These are phyloP conservation scores for Eristalis arbustorum DNA, from an alignment of 2,888 invertebrate species.

Conservation along the genomic window DNA sequence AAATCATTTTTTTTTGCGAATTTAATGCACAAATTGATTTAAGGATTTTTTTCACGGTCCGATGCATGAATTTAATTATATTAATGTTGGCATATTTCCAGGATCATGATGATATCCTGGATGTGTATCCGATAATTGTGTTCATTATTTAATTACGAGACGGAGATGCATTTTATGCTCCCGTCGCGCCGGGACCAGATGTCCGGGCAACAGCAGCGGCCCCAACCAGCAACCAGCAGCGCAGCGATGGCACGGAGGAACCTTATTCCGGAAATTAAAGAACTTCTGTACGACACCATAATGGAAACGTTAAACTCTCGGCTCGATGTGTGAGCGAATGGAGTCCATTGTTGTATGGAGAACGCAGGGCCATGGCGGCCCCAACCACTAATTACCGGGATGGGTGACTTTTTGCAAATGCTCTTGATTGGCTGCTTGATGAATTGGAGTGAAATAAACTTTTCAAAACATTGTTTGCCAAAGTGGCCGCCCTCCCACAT, in stretches of 20 bases:
- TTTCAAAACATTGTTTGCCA: conserved; percentile 46
- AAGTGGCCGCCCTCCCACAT: neutral
- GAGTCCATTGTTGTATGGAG: neutral
- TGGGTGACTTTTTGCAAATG: conserved; percentile 49
- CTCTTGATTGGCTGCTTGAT: conserved; percentile 36
- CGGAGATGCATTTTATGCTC: conserved; percentile 12
- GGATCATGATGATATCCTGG: conserved; percentile 60
- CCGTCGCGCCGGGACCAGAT: neutral
- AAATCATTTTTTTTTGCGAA: conserved; percentile 17
- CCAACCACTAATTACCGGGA: conserved; percentile 55
- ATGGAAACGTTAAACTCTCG: conserved; percentile 29
- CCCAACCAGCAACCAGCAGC: too few relatives aligned
- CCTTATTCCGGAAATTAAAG: neutral
- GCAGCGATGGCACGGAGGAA: neutral
- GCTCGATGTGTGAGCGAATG: neutral
- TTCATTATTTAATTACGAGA: conserved; percentile 62
- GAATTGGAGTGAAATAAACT: conserved; percentile 54
- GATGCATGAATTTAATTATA: conserved; percentile 66
- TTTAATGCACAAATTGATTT: conserved; percentile 55
- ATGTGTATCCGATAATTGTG: conserved; percentile 61
- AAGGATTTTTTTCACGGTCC: conserved; percentile 51
- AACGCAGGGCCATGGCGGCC: neutral
- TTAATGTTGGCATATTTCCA: conserved; percentile 66
- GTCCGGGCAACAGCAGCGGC: neutral
- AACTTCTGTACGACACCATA: conserved; percentile 22